Percentiles rank a stretch among this genome's conserved stretches.
Evolutionary conservation across 2,888 invertebrate genomes (phyloP).

Genomic region (Nudaria mundana): DNA sequence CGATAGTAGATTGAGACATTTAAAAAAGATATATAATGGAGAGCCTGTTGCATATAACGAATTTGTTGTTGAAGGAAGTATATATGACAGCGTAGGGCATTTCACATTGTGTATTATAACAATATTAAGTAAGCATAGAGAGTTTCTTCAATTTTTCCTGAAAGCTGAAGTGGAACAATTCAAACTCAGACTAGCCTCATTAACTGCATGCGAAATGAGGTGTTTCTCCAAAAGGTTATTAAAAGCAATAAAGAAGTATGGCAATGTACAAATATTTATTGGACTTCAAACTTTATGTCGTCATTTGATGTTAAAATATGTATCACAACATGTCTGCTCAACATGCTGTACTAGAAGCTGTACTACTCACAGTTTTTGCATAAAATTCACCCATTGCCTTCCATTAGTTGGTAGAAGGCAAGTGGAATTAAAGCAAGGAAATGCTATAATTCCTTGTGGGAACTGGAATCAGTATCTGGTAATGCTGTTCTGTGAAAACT

Average conservation of each 20-base stretch:
- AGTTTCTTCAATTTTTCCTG: conserved; percentile 53
- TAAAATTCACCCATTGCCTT: conserved; percentile 80
- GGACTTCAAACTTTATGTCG: conserved; percentile 53
- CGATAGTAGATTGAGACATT: conserved; percentile 71
- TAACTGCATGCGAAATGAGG: conserved; percentile 58
- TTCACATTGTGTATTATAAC: conserved; percentile 74
- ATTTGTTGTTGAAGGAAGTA: conserved; percentile 81
- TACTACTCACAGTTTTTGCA: conserved; percentile 48
- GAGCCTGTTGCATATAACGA: conserved; percentile 64
- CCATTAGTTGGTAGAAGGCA: conserved; percentile 75
- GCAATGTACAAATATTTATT: conserved; percentile 29
- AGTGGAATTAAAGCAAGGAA: conserved; percentile 75
- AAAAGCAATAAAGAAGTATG: conserved; percentile 46
- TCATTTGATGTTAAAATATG: conserved; percentile 55
- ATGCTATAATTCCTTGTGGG: conserved; percentile 76
- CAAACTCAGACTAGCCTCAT: conserved; percentile 41
- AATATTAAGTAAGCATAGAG: conserved; percentile 47
- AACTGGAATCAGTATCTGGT: conserved; percentile 77
- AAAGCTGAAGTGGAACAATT: conserved; percentile 61
- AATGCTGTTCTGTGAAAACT: conserved; percentile 69
- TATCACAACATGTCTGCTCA: conserved; percentile 55
- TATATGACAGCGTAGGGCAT: conserved; percentile 82
- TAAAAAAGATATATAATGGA: conserved; percentile 56
- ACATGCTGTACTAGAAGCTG: conserved; percentile 53
- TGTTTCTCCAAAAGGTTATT: conserved; percentile 60